A percentile compares a stretch with the other conserved stretches of the same genome.
phyloP scores from a whole-genome alignment of 2,888 invertebrate genomes.

The Agrilus cyanescens region DNA sequence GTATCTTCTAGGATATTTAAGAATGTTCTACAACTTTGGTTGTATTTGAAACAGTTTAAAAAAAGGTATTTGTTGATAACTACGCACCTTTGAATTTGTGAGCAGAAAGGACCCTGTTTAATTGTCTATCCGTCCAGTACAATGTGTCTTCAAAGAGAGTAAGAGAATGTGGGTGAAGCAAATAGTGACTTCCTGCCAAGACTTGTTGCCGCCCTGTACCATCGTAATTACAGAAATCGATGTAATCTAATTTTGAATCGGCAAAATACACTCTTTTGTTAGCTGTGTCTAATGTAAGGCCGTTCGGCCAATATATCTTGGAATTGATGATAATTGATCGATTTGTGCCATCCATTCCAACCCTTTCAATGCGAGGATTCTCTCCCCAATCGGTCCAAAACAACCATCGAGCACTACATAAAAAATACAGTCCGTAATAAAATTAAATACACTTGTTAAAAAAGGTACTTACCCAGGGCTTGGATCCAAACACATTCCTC shows the following conservation, averaged over 20 bases:
- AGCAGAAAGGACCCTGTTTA: slow-evolving; percentile 80
- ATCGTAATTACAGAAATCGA: slow-evolving; percentile 95
- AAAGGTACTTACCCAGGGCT: slow-evolving; percentile 48
- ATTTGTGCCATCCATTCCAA: slow-evolving; percentile 91
- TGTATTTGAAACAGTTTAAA: background rate
- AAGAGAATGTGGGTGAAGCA: slow-evolving; percentile 89
- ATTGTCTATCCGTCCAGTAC: slow-evolving; percentile 92
- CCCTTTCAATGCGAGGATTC: slow-evolving; percentile 88
- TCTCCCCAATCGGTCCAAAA: slow-evolving; percentile 99
- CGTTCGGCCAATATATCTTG: slow-evolving; percentile 98
- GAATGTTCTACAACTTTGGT: background rate
- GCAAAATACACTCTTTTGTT: slow-evolving; percentile 92
- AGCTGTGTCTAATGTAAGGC: slow-evolving; percentile 89
- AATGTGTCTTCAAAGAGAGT: slow-evolving; percentile 92
- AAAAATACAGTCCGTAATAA: slow-evolving; percentile 1
- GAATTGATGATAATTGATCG: slow-evolving; percentile 77
- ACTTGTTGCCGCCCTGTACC: slow-evolving; percentile 85
- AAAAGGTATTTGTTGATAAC: background rate
- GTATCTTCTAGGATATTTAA: too few species aligned
- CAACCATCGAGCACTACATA: slow-evolving; percentile 56
- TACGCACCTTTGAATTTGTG: slow-evolving; percentile 64
- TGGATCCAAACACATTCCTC: slow-evolving; percentile 95
- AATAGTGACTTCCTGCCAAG: slow-evolving; percentile 76
- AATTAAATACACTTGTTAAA: slow-evolving; percentile 1
- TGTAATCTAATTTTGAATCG: slow-evolving; percentile 93